phyloP scores from a whole-genome alignment of 2,797 vertebrate species.

The Malurus splendens region DNA sequence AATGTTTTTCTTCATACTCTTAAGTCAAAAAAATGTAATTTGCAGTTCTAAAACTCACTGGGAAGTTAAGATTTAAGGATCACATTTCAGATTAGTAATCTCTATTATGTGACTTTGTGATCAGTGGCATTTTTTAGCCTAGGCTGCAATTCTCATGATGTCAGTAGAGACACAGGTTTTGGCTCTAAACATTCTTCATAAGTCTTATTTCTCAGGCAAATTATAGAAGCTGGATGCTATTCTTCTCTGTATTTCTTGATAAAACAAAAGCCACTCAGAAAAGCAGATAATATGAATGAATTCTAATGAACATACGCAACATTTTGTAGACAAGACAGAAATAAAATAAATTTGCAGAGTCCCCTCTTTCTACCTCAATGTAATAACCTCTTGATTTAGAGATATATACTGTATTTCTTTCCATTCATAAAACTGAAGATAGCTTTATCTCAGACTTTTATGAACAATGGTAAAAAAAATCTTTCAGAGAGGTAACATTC shows the following conservation, averaged over 20 bases:
- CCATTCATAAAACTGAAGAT: background rate
- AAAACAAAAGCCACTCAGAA: background rate
- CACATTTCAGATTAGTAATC: constrained; percentile 11
- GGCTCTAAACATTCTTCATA: background rate
- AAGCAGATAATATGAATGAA: background rate
- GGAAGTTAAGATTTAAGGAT: constrained; percentile 16
- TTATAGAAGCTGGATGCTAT: background rate
- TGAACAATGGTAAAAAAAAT: background rate
- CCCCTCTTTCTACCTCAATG: background rate
- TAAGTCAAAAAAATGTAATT: constrained; percentile 10
- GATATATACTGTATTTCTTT: background rate
- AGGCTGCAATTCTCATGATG: background rate
- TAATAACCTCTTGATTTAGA: background rate
- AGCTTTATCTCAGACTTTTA: background rate
- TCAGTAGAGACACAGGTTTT: background rate
- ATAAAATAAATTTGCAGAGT: background rate
- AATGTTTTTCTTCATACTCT: background rate
- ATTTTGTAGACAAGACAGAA: background rate
- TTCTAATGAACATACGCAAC: background rate
- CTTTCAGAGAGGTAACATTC: background rate
- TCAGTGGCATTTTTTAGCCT: background rate
- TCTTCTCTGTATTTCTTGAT: background rate
- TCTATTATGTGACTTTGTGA: background rate
- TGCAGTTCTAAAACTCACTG: background rate
- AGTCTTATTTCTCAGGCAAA: background rate